Evolutionary conservation across 2,888 invertebrate genomes (phyloP).

Genomic region (Nephrotoma flavescens): DNA sequence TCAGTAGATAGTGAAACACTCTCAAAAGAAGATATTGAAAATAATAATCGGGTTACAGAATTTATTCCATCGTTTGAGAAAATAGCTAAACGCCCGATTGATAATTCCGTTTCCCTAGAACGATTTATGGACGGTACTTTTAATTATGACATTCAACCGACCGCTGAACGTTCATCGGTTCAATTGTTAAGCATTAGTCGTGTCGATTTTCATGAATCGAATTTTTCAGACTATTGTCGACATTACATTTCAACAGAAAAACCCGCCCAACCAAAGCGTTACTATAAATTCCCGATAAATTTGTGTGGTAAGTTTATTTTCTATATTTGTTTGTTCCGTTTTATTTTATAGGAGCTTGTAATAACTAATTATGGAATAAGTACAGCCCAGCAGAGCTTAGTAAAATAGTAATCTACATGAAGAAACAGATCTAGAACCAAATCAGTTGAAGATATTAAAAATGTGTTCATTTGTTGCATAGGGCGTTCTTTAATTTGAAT

Average conservation of each 20-base stretch:
- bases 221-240: slow-evolving; percentile 29
- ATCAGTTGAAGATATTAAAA: too few species aligned
- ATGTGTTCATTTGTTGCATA: too few species aligned
- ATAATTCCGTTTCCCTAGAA: slow-evolving; percentile 6
- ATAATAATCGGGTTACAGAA: background rate
- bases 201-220: slow-evolving; percentile 20
- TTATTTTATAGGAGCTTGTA: too few species aligned
- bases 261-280: slow-evolving; percentile 26
- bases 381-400: too few species aligned
- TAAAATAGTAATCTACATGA: too few species aligned
- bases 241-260: slow-evolving; percentile 26
- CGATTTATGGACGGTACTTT: background rate
- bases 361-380: too few species aligned
- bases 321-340: too few species aligned
- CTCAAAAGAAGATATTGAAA: slow-evolving; percentile 5
- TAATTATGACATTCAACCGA: background rate
- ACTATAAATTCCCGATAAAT: slow-evolving; percentile 29
- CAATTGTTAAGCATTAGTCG: slow-evolving; percentile 24
- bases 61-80: background rate
- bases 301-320: slow-evolving; percentile 20
- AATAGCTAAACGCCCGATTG: background rate
- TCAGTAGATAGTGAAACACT: slow-evolving; percentile 2
- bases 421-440: too few species aligned
- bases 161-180: slow-evolving; percentile 8
- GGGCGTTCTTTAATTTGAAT: too few species aligned